phyloP scores from a whole-genome alignment of 2,113 vertebrate species.

The Sprattus sprattus region DNA sequence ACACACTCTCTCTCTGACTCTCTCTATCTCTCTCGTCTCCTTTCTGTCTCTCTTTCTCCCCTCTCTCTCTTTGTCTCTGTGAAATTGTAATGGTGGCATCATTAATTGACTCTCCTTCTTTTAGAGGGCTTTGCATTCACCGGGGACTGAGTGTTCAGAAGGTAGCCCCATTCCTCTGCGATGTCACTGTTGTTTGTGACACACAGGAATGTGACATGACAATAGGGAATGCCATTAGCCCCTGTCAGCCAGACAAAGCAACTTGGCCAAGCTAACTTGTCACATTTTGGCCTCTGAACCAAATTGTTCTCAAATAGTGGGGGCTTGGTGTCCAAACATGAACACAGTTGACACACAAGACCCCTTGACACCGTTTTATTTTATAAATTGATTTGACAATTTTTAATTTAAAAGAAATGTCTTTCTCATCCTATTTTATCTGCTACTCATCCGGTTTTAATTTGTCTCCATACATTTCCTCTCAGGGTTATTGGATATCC shows the following conservation, averaged over 20 bases:
- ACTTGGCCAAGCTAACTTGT: conserved; percentile 4
- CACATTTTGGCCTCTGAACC: conserved; percentile 15
- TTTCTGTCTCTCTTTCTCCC: not conserved
- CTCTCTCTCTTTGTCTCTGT: not conserved
- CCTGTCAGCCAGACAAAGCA: not conserved
- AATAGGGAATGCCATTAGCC: conserved; percentile 45
- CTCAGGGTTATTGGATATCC: conserved; percentile 54
- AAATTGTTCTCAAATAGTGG: not conserved
- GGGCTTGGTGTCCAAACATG: not conserved
- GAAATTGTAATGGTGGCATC: not conserved
- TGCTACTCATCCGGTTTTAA: not conserved
- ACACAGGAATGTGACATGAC: conserved; percentile 53
- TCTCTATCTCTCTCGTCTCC: not conserved
- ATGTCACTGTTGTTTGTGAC: conserved; percentile 28
- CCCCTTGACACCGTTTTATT: not conserved
- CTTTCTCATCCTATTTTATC: not conserved
- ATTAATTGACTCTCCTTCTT: conserved; percentile 11
- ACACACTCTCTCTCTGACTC: not conserved
- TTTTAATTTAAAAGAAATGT: not conserved
- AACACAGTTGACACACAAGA: not conserved
- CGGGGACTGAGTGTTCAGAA: conserved; percentile 7
- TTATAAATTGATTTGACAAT: not conserved
- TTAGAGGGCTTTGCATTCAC: not conserved
- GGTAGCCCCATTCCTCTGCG: conserved; percentile 39
- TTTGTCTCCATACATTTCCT: not conserved